Evolutionary conservation across 2,888 invertebrate genomes (phyloP), one percentile per base, ranked within the genome.

Genomic region (Aquatica leii): DNA sequence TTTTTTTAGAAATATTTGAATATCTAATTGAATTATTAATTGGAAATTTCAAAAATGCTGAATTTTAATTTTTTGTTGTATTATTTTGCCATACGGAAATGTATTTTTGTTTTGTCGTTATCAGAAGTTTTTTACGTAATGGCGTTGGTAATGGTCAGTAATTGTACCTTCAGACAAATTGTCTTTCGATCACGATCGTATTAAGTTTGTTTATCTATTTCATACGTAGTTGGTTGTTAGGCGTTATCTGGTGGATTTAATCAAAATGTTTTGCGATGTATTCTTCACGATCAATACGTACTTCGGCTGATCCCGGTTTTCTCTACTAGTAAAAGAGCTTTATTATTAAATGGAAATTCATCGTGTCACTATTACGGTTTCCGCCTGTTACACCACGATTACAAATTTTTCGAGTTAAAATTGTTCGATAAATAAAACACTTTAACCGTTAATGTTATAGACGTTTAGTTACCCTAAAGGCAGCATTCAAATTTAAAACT

Each of bases 241-340:
- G 55, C 55, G 61, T 61, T 62, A 62, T 62, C 63, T 58, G 31
- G 54, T 54, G 55, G 43, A 63, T 58, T 63, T 63, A 63, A 63
- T 63, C 63, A 63, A 52, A 58, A 54, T 63, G 63, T 63, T 62
- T 62, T 57, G 40, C 57, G 51, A 62, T 62, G 57, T 62, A 58
- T 62, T 62, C 54, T 31, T 18, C n/a, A 54, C 63, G 63, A 63
- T 63, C 63, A 63, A 63, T 63, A 63, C 63, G 40, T 34, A 58
- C 63, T 62, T 57, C 62, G 57, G 62, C 57, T 31, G 34, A 57
- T 57, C 57, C 62, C 62, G 62, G 57, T 53, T 62, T 52, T 57
- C 41, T 62, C 62, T 62, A 62, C 62, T 43, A 20, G 21, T 62
- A 17, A 17, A 24, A 60, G 52, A 63, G 46, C 63, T 63, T 63